These are phyloP conservation scores for Phylloscopus collybita DNA, from an alignment of 2,797 vertebrate species.

Conservation along the genomic window DNA sequence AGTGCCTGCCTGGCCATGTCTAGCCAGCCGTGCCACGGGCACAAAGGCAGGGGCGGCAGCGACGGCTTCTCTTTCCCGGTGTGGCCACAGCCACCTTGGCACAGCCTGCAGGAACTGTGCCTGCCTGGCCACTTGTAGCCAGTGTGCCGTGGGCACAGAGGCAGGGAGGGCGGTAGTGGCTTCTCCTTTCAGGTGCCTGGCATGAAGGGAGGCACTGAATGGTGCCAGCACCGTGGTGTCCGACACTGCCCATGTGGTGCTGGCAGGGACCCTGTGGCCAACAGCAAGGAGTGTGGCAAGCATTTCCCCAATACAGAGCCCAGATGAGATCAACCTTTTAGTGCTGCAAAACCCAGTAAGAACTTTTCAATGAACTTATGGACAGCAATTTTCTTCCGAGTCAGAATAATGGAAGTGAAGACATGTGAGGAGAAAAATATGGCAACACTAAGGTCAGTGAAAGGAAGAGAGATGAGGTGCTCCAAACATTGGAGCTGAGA, in stretches of 20 bases:
- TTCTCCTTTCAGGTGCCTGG: rapidly evolving
- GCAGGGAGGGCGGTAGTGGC: rapidly evolving
- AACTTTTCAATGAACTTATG: background rate
- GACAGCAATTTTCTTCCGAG: background rate
- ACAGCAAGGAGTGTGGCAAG: background rate
- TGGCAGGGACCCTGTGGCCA: background rate
- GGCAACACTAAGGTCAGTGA: background rate
- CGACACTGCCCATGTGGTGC: rapidly evolving
- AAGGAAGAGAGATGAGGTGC: background rate
- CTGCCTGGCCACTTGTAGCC: rapidly evolving
- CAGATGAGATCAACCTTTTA: background rate
- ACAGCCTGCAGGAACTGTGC: background rate
- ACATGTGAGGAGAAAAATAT: background rate
- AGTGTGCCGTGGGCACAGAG: rapidly evolving
- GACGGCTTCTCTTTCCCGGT: background rate
- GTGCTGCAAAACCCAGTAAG: background rate
- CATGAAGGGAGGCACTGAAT: background rate
- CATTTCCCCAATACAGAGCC: background rate
- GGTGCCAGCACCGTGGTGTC: background rate
- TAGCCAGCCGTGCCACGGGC: rapidly evolving
- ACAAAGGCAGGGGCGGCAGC: rapidly evolving
- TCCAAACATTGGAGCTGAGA: background rate
- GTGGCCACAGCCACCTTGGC: background rate
- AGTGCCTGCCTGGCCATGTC: background rate
- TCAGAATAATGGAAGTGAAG: background rate